Conservation (phyloP, 2,888 invertebrate species). For the Andrena dorsata region DNA sequence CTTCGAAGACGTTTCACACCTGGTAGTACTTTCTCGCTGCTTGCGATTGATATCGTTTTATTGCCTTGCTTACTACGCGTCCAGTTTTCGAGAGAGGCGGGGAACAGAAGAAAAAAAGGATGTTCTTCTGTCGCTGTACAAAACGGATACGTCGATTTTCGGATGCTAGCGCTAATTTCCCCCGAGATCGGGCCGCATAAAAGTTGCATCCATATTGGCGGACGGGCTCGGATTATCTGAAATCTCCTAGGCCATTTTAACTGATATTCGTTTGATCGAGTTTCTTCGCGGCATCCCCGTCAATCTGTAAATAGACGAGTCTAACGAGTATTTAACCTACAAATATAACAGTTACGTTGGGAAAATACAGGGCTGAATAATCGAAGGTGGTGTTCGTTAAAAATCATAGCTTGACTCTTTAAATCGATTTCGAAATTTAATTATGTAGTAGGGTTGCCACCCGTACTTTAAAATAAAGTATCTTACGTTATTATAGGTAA, state of each 20-base stretch:
- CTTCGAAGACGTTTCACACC: constrained; percentile 40
- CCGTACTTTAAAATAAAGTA: no score
- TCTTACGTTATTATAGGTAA: no score
- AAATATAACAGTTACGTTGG: background rate
- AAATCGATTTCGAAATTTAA: no score
- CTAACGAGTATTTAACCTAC: background rate
- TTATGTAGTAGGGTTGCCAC: no score
- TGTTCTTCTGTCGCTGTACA: constrained; percentile 41
- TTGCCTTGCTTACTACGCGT: constrained; percentile 18
- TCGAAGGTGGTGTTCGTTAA: background rate
- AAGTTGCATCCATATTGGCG: constrained; percentile 52
- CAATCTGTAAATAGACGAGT: constrained; percentile 11
- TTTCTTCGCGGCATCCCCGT: constrained; percentile 15
- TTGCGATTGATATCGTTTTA: constrained; percentile 40
- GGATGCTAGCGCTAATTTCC: constrained; percentile 64
- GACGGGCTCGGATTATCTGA: constrained; percentile 44
- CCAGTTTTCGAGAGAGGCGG: constrained; percentile 14
- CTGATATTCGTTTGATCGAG: constrained; percentile 50
- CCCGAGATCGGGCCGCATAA: constrained; percentile 54
- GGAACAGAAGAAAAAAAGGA: constrained; percentile 26
- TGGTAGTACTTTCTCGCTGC: constrained; percentile 12
- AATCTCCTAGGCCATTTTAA: constrained; percentile 46
- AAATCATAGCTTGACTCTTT: no score
- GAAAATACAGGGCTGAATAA: background rate
- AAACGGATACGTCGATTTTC: constrained; percentile 60